These are phyloP conservation scores for Stenolophus ochropezus DNA, from an alignment of 2,888 invertebrate genomes.

Conservation along the genomic window DNA sequence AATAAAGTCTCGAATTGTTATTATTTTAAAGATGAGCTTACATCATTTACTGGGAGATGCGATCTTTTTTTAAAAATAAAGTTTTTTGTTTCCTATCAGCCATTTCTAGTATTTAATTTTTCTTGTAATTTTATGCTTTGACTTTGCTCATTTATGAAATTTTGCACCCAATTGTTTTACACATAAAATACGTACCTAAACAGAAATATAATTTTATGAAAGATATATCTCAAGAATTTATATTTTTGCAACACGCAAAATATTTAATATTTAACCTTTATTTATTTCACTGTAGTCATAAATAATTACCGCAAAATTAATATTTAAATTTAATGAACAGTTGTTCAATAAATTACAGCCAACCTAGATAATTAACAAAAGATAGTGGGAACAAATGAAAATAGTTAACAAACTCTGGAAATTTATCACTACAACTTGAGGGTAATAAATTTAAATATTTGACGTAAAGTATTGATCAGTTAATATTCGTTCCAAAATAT, in stretches of 20 bases:
- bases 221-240: not conserved
- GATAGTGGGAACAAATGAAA: constrained; percentile 11
- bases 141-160: no score
- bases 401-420: constrained; percentile 18
- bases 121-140: no score
- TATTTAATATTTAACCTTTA: not conserved
- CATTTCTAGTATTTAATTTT: no score
- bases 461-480: constrained; percentile 14
- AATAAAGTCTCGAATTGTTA: no score
- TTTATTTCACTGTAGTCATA: not conserved
- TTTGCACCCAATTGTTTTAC: no score
- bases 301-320: not conserved
- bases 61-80: no score
- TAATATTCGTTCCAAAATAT: not conserved
- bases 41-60: no score
- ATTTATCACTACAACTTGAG: constrained; percentile 12
- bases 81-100: no score
- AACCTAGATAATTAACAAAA: not conserved
- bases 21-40: no score
- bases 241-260: not conserved
- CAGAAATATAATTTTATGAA: not conserved
- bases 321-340: constrained; percentile 9
- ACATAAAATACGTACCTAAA: no score
- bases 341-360: constrained; percentile 5
- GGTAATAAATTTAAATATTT: constrained; percentile 6